Evolutionary conservation across 2,888 invertebrate species (phyloP).

Genomic region (Acrobasis suavella): DNA sequence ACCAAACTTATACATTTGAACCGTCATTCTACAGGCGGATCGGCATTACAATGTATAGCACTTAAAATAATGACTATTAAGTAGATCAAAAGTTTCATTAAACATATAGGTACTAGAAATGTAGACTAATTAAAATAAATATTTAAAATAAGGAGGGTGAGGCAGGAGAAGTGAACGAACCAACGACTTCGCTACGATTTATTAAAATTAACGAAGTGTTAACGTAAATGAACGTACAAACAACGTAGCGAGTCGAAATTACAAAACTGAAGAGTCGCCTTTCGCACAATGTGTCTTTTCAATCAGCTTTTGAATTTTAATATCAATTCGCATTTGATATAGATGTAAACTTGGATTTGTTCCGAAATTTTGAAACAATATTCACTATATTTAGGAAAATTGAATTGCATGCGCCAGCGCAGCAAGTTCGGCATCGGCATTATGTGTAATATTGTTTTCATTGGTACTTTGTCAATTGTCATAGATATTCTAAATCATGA

Average conservation of each 20-base stretch:
- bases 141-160: constrained; percentile 16
- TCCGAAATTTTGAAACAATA: neutral
- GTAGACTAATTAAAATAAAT: constrained; percentile 13
- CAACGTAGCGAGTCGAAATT: constrained; percentile 12
- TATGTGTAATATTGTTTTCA: too few species aligned
- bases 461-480: too few species aligned
- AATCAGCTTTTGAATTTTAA: neutral
- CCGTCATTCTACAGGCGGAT: constrained; percentile 23
- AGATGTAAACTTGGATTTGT: neutral
- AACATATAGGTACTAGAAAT: constrained; percentile 5
- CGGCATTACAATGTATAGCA: constrained; percentile 1
- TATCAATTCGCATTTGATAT: neutral
- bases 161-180: constrained; percentile 20
- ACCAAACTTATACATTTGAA: constrained; percentile 28
- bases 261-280: constrained; percentile 13
- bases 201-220: constrained; percentile 1
- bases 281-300: neutral
- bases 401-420: too few species aligned
- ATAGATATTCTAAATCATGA: too few species aligned
- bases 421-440: too few species aligned
- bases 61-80: constrained; percentile 4
- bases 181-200: constrained; percentile 17
- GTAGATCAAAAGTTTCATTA: neutral
- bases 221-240: constrained; percentile 10
- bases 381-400: too few species aligned